phyloP scores from a whole-genome alignment of 2,113 vertebrate species.

The Lagopus leucura region DNA sequence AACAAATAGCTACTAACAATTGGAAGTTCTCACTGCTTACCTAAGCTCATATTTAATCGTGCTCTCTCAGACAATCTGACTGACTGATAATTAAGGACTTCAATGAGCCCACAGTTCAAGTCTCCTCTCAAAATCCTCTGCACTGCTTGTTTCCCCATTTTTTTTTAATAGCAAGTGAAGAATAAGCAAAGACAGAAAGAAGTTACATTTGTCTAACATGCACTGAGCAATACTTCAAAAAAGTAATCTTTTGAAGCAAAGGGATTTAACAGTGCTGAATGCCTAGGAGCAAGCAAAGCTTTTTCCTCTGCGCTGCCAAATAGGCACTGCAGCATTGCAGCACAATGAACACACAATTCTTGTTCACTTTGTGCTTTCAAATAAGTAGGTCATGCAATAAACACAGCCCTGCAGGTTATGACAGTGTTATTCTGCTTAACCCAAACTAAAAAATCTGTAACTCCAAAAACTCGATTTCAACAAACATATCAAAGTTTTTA shows the following conservation, averaged over 20 bases:
- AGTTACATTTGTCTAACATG: too few relatives aligned
- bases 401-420: not conserved
- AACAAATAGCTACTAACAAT: not conserved
- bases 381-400: not conserved
- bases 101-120: not conserved
- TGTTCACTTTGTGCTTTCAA: constrained; percentile 10
- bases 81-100: not conserved
- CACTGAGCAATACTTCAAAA: too few relatives aligned
- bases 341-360: not conserved
- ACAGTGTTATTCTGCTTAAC: not conserved
- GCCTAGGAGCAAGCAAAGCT: not conserved
- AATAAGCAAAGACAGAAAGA: too few relatives aligned
- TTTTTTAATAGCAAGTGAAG: too few relatives aligned
- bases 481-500: not conserved
- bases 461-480: not conserved
- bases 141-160: too few relatives aligned
- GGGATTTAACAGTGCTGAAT: not conserved
- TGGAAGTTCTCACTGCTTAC: not conserved
- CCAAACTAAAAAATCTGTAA: not conserved
- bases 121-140: not conserved
- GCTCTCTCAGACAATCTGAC: not conserved
- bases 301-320: not conserved
- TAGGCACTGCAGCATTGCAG: not conserved
- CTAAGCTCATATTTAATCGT: not conserved
- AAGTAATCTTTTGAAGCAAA: too few relatives aligned